Evolutionary conservation across 2,113 vertebrate genomes (phyloP).

Genomic region (Cardinalis cardinalis): DNA sequence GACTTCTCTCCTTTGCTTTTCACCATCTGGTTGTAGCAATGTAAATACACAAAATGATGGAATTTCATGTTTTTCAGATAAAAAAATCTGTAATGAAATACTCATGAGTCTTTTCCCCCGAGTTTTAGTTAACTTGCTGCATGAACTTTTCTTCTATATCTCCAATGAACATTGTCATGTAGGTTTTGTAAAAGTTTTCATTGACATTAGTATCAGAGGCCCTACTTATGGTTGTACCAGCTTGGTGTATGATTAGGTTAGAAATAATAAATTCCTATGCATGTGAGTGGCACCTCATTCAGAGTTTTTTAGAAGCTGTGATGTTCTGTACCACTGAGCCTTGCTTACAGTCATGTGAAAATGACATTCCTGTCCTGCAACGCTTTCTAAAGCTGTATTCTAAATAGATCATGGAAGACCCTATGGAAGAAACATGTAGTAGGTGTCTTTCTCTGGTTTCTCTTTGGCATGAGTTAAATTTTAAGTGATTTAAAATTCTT

Average conservation of each 20-base stretch:
- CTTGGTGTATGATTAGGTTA: not conserved
- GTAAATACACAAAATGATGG: not conserved
- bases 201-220: not conserved
- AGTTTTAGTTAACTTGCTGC: not conserved
- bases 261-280: not conserved
- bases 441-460: not conserved
- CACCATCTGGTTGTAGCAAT: not conserved
- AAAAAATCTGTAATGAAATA: not conserved
- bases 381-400: not conserved
- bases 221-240: not conserved
- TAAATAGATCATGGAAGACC: not conserved
- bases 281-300: not conserved
- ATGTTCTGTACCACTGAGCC: not conserved
- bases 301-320: not conserved
- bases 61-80: not conserved
- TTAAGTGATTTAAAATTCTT: not conserved
- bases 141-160: not conserved
- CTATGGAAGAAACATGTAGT: not conserved
- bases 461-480: not conserved
- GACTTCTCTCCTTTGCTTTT: not conserved
- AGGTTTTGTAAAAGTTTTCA: not conserved
- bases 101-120: rapidly evolving
- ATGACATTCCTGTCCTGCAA: not conserved
- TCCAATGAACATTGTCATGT: not conserved
- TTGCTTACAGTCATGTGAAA: not conserved